These are phyloP conservation scores for Stenoptilia bipunctidactyla DNA, from an alignment of 2,888 invertebrate genomes.

Conservation along the genomic window DNA sequence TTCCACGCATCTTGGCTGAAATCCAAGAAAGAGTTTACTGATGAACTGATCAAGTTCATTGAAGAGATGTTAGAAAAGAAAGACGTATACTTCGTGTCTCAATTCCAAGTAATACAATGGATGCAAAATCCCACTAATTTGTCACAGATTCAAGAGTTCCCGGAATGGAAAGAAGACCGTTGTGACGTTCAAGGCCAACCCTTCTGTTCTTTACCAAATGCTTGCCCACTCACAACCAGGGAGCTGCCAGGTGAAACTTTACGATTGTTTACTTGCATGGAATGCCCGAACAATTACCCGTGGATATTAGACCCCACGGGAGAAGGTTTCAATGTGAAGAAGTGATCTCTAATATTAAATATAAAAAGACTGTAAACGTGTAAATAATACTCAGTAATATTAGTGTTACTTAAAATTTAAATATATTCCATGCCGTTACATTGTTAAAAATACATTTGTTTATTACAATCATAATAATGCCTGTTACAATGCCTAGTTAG, in stretches of 20 bases:
- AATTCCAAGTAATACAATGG: constrained; percentile 94
- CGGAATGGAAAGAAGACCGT: constrained; percentile 93
- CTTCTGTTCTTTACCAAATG: constrained; percentile 91
- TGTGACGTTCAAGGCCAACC: constrained; percentile 95
- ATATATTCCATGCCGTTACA: constrained; percentile 1
- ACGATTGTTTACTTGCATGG: constrained; percentile 94
- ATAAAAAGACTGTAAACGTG: constrained; percentile 67
- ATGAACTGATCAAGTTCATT: constrained; percentile 92
- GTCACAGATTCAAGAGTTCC: constrained; percentile 88
- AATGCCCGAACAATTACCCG: constrained; percentile 95
- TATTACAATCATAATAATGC: neutral
- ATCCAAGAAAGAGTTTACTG: constrained; percentile 92
- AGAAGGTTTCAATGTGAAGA: constrained; percentile 89
- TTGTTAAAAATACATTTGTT: neutral
- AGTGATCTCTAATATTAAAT: constrained; percentile 72
- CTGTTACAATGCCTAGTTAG: constrained; percentile 4
- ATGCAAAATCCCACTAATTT: constrained; percentile 95
- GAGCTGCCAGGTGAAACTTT: constrained; percentile 93
- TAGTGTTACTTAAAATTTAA: constrained; percentile 29
- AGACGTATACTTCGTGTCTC: constrained; percentile 94
- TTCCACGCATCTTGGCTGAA: constrained; percentile 97
- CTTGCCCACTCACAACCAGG: constrained; percentile 89
- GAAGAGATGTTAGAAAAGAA: constrained; percentile 91
- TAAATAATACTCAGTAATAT: constrained; percentile 69
- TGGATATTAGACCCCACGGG: constrained; percentile 96